Evolutionary conservation across 2,797 vertebrate genomes (phyloP), one percentile per base, ranked within the genome.

Genomic region (Micrastur ruficollis): DNA sequence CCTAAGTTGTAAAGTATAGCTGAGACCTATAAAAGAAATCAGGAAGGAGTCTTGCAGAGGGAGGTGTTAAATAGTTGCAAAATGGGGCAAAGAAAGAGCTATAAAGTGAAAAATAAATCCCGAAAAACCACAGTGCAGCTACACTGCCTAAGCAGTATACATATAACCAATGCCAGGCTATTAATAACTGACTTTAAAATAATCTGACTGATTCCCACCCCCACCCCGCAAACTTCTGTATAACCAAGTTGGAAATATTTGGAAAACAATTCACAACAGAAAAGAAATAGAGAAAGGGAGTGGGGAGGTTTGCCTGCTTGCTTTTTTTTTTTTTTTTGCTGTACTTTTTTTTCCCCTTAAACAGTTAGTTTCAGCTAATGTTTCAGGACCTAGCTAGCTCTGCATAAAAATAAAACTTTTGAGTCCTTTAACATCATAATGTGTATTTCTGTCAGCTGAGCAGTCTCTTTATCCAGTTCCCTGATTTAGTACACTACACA

Each of bases 401-500:
- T 74, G 34, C n/a, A 56, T 56, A 75, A 65, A 65, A 93, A 68
- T n/a, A 34, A 78, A 88, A 85, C 32, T 92, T 92, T 79, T 65
- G 61, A 75, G 31, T 75, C 65, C n/a, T 91, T 85, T 79, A 79
- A 47, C 46, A 66, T 81, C 32, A 78, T 65, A 66, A 91, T 26
- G 31, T 78, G 15, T 75, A 78, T 83, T 94, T 88, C 68, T 87
- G 53, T 75, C 82, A 93, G 34, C 50, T 83, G 61, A 92, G 42
- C 38, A 52, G 81, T 76, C 21, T 83, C 56, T 86, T 87, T 88
- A 82, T 72, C 68, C 75, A 75, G 46, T 68, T 78, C 61, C 83
- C 58, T 93, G 89, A 96, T 94, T 92, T 87, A 93, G 14, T 55
- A 31, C 12, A 56, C 56, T 59, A 34, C 75, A 96, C 95, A 79